Conservation (phyloP, 2,113 vertebrate species). For the Clupea harengus region DNA sequence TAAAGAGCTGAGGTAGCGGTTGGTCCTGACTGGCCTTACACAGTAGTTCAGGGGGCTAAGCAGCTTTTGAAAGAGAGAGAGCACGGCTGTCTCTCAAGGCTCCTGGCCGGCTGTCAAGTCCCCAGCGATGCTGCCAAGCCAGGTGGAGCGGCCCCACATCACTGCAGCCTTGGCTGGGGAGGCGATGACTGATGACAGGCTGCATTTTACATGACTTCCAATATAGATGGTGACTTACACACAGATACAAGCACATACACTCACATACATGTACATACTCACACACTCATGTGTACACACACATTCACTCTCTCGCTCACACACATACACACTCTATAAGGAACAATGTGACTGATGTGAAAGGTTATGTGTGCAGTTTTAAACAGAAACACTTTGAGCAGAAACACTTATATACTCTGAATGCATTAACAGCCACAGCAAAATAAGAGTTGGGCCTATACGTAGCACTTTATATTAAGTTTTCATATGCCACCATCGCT, state of each 20-base stretch:
- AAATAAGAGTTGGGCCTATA: background rate
- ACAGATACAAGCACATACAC: background rate
- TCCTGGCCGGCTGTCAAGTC: background rate
- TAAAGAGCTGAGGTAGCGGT: constrained; percentile 4
- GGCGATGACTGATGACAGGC: background rate
- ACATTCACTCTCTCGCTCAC: background rate
- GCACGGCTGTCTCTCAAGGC: constrained; percentile 4
- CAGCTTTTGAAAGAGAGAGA: background rate
- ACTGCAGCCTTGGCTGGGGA: background rate
- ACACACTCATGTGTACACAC: background rate
- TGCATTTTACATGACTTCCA: constrained; percentile 5
- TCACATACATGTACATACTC: background rate
- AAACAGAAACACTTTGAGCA: background rate
- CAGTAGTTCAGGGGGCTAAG: constrained; percentile 17
- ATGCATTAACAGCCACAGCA: background rate
- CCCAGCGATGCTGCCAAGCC: background rate
- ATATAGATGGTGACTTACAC: constrained; percentile 26
- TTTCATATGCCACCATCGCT: too few species aligned
- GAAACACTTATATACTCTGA: background rate
- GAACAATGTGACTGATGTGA: background rate
- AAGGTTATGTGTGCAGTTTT: background rate
- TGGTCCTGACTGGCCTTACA: constrained; percentile 3
- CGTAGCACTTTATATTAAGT: too few species aligned
- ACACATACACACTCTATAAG: background rate
- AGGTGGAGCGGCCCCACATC: background rate